Conservation (phyloP, 2,797 vertebrate genomes). For the Varecia variegata region DNA sequence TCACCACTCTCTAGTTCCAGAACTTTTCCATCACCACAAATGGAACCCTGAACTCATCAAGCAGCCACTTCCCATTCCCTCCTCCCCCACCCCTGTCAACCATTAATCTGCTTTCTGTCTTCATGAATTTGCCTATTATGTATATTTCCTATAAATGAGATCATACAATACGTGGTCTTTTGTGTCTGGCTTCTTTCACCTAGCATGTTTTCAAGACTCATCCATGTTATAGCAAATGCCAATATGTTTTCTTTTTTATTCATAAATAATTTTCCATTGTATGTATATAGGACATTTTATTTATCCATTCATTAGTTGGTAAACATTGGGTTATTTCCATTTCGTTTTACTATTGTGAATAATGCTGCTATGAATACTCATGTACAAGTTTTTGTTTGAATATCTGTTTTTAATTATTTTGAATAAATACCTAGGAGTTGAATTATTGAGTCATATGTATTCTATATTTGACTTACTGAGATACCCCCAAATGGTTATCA, state of each 20-base stretch:
- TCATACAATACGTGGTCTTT: background rate
- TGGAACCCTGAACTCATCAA: no score
- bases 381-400: background rate
- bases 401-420: constrained; percentile 18
- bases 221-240: background rate
- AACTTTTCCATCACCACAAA: background rate
- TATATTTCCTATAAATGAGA: background rate
- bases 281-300: background rate
- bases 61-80: background rate
- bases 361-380: background rate
- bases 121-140: background rate
- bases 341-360: background rate
- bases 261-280: background rate
- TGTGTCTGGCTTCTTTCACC: background rate
- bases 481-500: background rate
- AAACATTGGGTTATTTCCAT: background rate
- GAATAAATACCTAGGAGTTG: background rate
- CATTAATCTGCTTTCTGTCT: background rate
- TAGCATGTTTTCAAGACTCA: background rate
- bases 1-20: background rate
- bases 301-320: background rate
- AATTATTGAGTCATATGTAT: background rate
- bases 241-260: background rate
- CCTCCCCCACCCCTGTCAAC: background rate
- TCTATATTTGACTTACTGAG: constrained; percentile 19